Conservation (phyloP, 2,888 invertebrate genomes). For the Pandemis corylana region DNA sequence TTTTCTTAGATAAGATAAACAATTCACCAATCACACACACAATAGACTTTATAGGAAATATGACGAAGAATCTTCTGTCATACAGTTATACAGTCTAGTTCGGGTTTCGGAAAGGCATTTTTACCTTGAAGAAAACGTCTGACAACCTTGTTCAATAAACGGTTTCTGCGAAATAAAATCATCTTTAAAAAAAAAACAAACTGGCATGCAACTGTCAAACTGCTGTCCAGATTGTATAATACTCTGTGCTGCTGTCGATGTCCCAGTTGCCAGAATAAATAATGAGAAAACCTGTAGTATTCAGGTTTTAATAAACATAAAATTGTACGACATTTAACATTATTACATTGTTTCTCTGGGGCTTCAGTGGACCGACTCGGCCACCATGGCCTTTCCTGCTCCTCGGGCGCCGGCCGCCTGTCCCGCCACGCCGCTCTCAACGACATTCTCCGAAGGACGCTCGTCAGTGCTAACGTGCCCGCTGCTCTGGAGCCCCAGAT, state of each 20-base stretch:
- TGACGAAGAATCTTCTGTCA: not conserved
- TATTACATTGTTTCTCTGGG: no score
- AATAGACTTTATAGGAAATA: not conserved
- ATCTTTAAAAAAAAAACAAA: constrained; percentile 42
- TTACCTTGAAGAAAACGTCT: constrained; percentile 72
- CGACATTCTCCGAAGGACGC: no score
- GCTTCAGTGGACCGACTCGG: no score
- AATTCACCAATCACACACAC: constrained; percentile 24
- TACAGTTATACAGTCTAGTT: not conserved
- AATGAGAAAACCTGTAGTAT: no score
- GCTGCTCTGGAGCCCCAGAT: no score
- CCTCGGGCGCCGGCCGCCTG: no score
- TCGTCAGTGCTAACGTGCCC: no score
- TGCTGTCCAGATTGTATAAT: not conserved
- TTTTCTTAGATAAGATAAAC: constrained; percentile 11
- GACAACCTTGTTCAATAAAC: constrained; percentile 62
- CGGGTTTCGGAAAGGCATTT: constrained; percentile 62
- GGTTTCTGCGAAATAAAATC: constrained; percentile 54
- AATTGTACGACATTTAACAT: no score
- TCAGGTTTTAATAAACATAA: no score
- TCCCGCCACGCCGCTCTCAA: no score
- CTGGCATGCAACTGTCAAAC: constrained; percentile 9
- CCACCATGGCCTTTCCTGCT: no score
- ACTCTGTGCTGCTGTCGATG: constrained; percentile 17
- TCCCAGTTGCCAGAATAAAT: constrained; percentile 23